Evolutionary conservation across 1,140 invertebrate genomes (phyloP).

Genomic region (Drosophila persimilis): DNA sequence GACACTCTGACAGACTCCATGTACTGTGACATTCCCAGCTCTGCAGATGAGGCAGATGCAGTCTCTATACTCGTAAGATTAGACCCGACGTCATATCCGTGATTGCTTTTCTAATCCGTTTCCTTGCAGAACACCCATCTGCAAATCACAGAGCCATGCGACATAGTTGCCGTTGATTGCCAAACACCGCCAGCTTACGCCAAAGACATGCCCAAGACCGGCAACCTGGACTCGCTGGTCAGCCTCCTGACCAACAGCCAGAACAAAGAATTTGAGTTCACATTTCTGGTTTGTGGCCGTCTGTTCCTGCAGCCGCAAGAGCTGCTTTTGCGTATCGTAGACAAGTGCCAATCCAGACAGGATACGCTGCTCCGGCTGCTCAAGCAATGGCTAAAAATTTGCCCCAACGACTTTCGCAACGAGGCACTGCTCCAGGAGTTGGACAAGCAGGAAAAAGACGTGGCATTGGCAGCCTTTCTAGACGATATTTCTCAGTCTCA

Average conservation of each 20-base stretch:
- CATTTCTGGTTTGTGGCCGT: slow-evolving; percentile 44
- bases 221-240: slow-evolving; percentile 38
- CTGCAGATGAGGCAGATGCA: slow-evolving; percentile 59
- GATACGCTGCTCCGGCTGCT: slow-evolving; percentile 31
- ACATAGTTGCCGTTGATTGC: slow-evolving; percentile 28
- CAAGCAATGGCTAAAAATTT: slow-evolving; percentile 38
- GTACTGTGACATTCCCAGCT: slow-evolving; percentile 73
- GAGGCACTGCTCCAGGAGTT: slow-evolving; percentile 51
- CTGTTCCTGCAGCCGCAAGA: slow-evolving; percentile 43
- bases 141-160: slow-evolving; percentile 48
- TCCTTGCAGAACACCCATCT: slow-evolving; percentile 45
- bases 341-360: slow-evolving; percentile 25
- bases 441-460: slow-evolving; percentile 24
- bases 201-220: slow-evolving; percentile 63
- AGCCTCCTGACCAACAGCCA: slow-evolving; percentile 27
- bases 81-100: no score
- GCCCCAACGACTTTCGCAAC: slow-evolving; percentile 51
- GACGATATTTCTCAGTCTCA: slow-evolving; percentile 32
- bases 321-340: slow-evolving; percentile 33
- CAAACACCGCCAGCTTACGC: slow-evolving; percentile 48
- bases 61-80: slow-evolving; percentile 48
- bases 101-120: background rate
- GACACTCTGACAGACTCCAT: slow-evolving; percentile 61
- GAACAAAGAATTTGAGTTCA: slow-evolving; percentile 46
- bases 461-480: slow-evolving; percentile 26